Evolutionary conservation across 1,140 invertebrate genomes (phyloP).

Genomic region (Proales similis): DNA sequence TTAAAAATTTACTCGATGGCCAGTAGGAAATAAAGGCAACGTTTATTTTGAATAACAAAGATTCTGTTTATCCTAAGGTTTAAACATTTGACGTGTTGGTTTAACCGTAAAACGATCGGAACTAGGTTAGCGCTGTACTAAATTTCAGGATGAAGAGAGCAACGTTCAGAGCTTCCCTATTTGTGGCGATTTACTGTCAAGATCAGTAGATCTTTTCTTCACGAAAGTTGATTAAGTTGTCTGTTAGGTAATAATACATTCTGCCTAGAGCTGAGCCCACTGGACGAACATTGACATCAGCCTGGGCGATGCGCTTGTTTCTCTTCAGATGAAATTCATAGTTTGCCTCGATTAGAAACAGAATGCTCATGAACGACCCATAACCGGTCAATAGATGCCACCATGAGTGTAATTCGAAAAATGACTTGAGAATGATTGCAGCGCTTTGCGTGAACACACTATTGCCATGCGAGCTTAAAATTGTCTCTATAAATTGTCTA

Average conservation of each 20-base stretch:
- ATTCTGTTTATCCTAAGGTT: too few species aligned
- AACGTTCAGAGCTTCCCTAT: too few species aligned
- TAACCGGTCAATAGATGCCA: constrained; percentile 47
- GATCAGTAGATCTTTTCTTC: too few species aligned
- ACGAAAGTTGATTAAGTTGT: constrained; percentile 22
- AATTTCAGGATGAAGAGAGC: too few species aligned
- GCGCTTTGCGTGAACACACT: constrained; percentile 5
- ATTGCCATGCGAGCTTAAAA: background rate
- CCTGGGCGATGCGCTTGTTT: background rate
- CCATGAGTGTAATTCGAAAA: constrained; percentile 44
- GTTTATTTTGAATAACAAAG: too few species aligned
- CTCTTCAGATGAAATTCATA: constrained; percentile 22
- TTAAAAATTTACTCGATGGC: too few species aligned
- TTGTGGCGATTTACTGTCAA: too few species aligned
- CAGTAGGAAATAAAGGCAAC: too few species aligned
- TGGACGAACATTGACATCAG: background rate
- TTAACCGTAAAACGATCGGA: too few species aligned
- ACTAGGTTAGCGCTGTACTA: too few species aligned
- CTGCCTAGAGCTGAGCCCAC: constrained; percentile 17
- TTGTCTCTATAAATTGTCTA: constrained; percentile 31
- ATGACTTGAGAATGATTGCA: constrained; percentile 13
- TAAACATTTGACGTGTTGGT: too few species aligned
- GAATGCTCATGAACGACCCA: constrained; percentile 42
- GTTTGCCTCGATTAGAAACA: constrained; percentile 37
- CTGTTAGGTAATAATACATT: constrained; percentile 31